phyloP scores from a whole-genome alignment of 2,888 invertebrate species.

The Napeogenes sylphis region DNA sequence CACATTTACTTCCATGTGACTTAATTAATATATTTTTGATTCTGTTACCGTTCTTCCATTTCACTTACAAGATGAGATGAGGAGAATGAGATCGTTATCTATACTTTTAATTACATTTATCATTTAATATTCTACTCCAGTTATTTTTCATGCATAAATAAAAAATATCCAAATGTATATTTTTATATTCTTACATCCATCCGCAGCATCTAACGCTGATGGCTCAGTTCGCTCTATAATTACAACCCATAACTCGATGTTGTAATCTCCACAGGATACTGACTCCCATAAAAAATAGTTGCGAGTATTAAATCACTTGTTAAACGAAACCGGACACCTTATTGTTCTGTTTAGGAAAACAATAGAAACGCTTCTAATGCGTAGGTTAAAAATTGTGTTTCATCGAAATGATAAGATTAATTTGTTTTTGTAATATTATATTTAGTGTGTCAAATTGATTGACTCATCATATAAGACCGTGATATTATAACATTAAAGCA shows the following conservation, averaged over 20 bases:
- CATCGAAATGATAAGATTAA: slow-evolving; percentile 16
- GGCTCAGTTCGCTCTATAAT: slow-evolving; percentile 22
- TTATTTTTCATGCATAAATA: too few species aligned
- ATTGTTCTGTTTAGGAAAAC: slow-evolving; percentile 26
- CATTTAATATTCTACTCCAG: too few species aligned
- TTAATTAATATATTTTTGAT: too few species aligned
- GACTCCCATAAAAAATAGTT: slow-evolving; percentile 24
- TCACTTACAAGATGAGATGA: too few species aligned
- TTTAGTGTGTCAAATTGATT: too few species aligned
- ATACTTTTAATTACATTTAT: too few species aligned
- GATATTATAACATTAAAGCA: too few species aligned
- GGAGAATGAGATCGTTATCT: too few species aligned
- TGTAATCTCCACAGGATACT: slow-evolving; percentile 29
- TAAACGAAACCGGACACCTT: slow-evolving; percentile 21
- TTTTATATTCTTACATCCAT: neutral
- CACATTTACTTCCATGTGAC: too few species aligned
- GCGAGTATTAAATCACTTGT: slow-evolving; percentile 27
- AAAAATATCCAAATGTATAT: neutral
- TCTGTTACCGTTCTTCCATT: too few species aligned
- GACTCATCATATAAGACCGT: too few species aligned
- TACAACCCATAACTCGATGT: slow-evolving; percentile 27
- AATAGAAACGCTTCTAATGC: slow-evolving; percentile 13
- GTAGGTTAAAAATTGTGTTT: slow-evolving; percentile 6
- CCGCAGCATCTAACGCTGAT: neutral
- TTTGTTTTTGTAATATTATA: neutral